Evolutionary conservation across 2,113 vertebrate genomes (phyloP).

Genomic region (Etheostoma cragini): DNA sequence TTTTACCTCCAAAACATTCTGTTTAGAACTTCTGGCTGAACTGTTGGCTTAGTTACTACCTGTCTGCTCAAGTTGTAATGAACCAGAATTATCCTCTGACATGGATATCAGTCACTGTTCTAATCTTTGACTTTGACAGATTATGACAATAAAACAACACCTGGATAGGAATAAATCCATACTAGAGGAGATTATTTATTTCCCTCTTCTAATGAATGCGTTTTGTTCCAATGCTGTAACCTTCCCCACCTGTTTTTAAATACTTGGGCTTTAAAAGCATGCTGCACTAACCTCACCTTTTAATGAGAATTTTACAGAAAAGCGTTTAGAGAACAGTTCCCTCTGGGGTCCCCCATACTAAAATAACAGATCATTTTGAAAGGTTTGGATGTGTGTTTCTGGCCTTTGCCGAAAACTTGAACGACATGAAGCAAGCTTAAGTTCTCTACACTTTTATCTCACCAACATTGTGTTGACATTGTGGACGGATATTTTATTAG

Average conservation of each 20-base stretch:
- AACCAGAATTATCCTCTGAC: not conserved
- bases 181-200: not conserved
- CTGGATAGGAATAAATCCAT: not conserved
- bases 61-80: not conserved
- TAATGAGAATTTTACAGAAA: not conserved
- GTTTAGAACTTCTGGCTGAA: not conserved
- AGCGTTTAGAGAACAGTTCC: not conserved
- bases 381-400: constrained; percentile 18
- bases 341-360: not conserved
- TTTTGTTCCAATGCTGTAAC: not conserved
- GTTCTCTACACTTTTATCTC: constrained; percentile 38
- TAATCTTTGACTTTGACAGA: not conserved
- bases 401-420: constrained; percentile 29
- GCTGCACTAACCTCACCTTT: not conserved
- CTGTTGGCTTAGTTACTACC: not conserved
- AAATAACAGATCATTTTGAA: constrained; percentile 15
- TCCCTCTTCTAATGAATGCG: not conserved
- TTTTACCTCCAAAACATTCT: not conserved
- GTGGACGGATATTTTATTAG: constrained; percentile 68
- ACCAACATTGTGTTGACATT: constrained; percentile 48
- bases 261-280: not conserved
- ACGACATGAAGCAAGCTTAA: constrained; percentile 17
- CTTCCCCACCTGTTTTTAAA: not conserved
- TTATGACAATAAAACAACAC: not conserved
- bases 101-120: not conserved